Conservation (phyloP, 2,113 vertebrate genomes). For the Microcebus murinus region DNA sequence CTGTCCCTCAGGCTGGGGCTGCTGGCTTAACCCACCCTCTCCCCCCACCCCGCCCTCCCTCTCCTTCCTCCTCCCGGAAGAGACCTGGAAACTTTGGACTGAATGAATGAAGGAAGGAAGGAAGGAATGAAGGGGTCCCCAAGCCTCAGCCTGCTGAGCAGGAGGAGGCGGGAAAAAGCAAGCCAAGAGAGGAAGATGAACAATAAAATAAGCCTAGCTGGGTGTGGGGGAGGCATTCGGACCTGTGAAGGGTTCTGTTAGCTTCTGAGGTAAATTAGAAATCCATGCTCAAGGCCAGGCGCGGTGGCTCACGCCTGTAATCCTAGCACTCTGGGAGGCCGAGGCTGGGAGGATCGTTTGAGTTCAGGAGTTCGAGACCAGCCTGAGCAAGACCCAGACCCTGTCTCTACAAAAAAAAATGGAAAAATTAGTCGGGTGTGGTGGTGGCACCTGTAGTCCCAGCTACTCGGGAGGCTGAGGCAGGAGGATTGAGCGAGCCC, state of each 20-base stretch:
- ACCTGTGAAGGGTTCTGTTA: neutral
- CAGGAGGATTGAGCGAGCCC: neutral
- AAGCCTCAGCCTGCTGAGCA: neutral
- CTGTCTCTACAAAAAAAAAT: neutral
- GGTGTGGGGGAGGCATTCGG: neutral
- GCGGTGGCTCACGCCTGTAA: neutral
- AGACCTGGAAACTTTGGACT: neutral
- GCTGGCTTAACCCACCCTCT: too few relatives aligned
- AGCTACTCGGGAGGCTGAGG: neutral
- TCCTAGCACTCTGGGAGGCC: neutral
- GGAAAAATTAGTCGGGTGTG: neutral
- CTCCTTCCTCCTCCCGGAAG: neutral
- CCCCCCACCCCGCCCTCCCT: accelerated
- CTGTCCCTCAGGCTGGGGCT: neutral
- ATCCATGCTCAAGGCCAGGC: neutral
- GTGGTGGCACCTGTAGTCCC: neutral
- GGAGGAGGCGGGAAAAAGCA: neutral
- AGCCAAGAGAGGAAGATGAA: neutral
- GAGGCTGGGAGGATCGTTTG: neutral
- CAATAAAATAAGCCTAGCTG: neutral
- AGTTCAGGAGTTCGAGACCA: neutral
- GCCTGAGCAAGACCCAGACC: neutral
- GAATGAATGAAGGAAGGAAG: neutral
- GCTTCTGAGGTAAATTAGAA: neutral
- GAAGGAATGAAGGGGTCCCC: neutral